Evolutionary conservation across 2,888 invertebrate species (phyloP).

Genomic region (Bellardia pandia): DNA sequence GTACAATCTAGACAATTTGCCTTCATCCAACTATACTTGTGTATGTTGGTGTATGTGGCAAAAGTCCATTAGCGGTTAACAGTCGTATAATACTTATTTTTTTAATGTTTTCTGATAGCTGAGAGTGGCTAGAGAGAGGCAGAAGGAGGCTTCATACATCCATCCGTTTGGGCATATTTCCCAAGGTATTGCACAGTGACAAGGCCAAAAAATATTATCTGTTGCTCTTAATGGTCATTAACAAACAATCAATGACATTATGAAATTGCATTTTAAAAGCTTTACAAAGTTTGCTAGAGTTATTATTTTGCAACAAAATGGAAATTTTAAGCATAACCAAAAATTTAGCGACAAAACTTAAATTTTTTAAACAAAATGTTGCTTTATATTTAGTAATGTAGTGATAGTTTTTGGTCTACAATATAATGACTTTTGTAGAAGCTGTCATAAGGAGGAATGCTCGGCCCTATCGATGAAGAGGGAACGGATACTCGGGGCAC

Average conservation of each 20-base stretch:
- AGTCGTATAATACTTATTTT: conserved; percentile 56
- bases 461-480: too few relatives aligned
- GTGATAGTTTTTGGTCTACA: too few relatives aligned
- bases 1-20: neutral
- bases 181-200: neutral
- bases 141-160: neutral
- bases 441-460: too few relatives aligned
- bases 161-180: conserved; percentile 3
- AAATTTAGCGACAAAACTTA: too few relatives aligned
- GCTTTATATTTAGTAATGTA: too few relatives aligned
- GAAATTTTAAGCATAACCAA: too few relatives aligned
- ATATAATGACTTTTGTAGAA: too few relatives aligned
- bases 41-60: conserved; percentile 49
- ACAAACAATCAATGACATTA: conserved; percentile 35
- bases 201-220: conserved; percentile 27
- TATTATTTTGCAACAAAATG: neutral
- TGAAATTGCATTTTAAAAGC: conserved; percentile 17
- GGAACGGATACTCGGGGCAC: too few relatives aligned
- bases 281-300: too few relatives aligned
- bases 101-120: conserved; percentile 41
- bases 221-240: conserved; percentile 26
- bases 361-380: too few relatives aligned
- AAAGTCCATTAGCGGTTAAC: conserved; percentile 71
- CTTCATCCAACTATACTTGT: neutral
- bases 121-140: neutral